Percentiles rank a stretch among this genome's conserved stretches.
phyloP scores from a whole-genome alignment of 2,797 vertebrate genomes.

The Rhinichthys osculus region DNA sequence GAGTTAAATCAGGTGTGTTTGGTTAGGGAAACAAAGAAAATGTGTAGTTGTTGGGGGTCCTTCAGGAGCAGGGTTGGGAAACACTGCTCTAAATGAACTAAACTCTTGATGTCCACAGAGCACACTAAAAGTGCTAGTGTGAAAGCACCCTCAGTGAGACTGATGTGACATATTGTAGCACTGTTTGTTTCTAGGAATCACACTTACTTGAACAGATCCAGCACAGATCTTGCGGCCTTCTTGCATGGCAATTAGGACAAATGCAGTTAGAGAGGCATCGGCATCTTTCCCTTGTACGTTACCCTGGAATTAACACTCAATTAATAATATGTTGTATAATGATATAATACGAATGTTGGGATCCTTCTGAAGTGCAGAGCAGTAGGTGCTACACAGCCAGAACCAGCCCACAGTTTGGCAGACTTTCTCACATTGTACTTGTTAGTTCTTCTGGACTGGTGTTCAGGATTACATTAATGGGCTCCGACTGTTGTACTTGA shows the following conservation, averaged over 20 bases:
- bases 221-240: constrained; percentile 77
- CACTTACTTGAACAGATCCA: constrained; percentile 77
- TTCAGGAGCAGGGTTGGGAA: too few species aligned
- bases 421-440: not conserved
- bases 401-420: not conserved
- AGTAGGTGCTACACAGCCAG: not conserved
- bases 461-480: not conserved
- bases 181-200: not conserved
- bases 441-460: not conserved
- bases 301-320: constrained; percentile 42
- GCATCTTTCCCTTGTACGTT: constrained; percentile 64
- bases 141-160: not conserved
- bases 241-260: constrained; percentile 82
- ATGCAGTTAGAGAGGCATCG: constrained; percentile 85
- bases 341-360: not conserved
- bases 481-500: not conserved
- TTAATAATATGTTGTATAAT: not conserved
- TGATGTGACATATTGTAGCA: not conserved
- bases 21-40: too few species aligned
- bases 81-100: too few species aligned
- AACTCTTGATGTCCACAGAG: too few species aligned
- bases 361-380: not conserved
- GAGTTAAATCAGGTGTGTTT: too few species aligned
- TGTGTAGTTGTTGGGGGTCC: too few species aligned
- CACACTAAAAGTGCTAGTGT: too few species aligned